Base-by-base conservation (phyloP, 2,888 invertebrate genomes). In the Erebia palarica region DNA sequence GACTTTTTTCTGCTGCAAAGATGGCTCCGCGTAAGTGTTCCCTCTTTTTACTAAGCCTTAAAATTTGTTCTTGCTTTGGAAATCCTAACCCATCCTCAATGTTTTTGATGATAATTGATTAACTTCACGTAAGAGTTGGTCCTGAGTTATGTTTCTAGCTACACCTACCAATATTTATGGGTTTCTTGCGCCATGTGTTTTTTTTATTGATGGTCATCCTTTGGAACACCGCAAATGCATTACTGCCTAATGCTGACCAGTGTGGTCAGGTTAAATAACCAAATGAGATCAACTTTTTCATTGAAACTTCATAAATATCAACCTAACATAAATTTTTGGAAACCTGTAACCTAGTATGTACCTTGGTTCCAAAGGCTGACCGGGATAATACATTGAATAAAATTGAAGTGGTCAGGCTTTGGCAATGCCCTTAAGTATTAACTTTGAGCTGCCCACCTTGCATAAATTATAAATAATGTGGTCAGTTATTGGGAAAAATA, bases 331-430 rank as follows among this genome's bases (percentile, higher is more conserved):
- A 53, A 16, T 53, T 53, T 53, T 53, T 53, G 51, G 51, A 53
- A 53, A 53, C 51, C 51, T 53, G 51, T 53, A 53, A 53, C 51
- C 51, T 53, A 53, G 51, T 53, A 53, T 53, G 51, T 16, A 53
- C 51, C 51, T 53, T 53, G 51, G 51, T 53, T 53, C 51, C 51
- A 53, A 53, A 53, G 51, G 51, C 51, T 53, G 51, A 53, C 51
- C 51, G 51, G 51, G 51, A 53, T 53, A 53, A 53, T 53, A 53
- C 51, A 53, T 53, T 53, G 16, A 53, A 53, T 53, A 53, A 53
- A 53, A 53, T 53, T 53, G 16, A 53, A 53, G 51, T 53, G 51
- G 51, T 53, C 51, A 53, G 51, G 51, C 51, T 53, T 53, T 53
- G 51, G 51, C 51, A 53, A 53, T 49, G 49, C 49, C 49, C 49